Evolutionary conservation across 2,797 vertebrate species (phyloP).

Genomic region (Sebastes wilsoni): DNA sequence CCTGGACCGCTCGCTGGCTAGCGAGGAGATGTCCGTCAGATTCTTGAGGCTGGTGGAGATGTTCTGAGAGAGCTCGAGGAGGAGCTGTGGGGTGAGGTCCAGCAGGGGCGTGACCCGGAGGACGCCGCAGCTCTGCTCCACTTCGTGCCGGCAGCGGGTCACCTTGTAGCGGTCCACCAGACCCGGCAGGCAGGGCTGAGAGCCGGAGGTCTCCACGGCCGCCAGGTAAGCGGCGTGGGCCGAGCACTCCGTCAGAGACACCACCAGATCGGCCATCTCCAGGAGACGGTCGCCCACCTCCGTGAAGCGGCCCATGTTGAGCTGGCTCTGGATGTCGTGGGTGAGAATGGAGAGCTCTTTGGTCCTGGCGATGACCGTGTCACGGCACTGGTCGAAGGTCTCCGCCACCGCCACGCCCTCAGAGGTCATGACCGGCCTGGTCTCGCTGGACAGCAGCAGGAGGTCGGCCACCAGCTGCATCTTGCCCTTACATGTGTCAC

Average conservation of each 20-base stretch:
- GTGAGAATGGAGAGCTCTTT: conserved; percentile 98
- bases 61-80: conserved; percentile 96
- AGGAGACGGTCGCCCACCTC: conserved; percentile 93
- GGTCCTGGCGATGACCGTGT: conserved; percentile 96
- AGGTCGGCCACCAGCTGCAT: conserved; percentile 99
- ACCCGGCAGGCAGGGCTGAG: conserved; percentile 89
- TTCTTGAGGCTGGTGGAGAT: conserved; percentile 94
- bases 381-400: conserved; percentile 97
- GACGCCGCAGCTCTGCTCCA: conserved; percentile 92
- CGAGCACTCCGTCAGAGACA: conserved; percentile 94
- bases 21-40: conserved; percentile 92
- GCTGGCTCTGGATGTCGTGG: conserved; percentile 98
- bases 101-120: conserved; percentile 89
- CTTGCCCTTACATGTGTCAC: conserved; percentile 94
- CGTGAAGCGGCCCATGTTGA: conserved; percentile 96
- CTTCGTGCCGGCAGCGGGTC: conserved; percentile 95
- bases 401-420: conserved; percentile 89
- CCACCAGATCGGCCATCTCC: conserved; percentile 95
- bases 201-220: conserved; percentile 89
- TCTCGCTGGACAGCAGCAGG: conserved; percentile 96
- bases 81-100: conserved; percentile 93
- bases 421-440: conserved; percentile 91
- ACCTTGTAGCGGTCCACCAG: conserved; percentile 98
- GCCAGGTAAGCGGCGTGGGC: conserved; percentile 96
- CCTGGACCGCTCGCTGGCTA: conserved; percentile 92